These are phyloP conservation scores for Drosophila punjabiensis DNA, from an alignment of 1,140 invertebrate genomes.

Conservation along the genomic window DNA sequence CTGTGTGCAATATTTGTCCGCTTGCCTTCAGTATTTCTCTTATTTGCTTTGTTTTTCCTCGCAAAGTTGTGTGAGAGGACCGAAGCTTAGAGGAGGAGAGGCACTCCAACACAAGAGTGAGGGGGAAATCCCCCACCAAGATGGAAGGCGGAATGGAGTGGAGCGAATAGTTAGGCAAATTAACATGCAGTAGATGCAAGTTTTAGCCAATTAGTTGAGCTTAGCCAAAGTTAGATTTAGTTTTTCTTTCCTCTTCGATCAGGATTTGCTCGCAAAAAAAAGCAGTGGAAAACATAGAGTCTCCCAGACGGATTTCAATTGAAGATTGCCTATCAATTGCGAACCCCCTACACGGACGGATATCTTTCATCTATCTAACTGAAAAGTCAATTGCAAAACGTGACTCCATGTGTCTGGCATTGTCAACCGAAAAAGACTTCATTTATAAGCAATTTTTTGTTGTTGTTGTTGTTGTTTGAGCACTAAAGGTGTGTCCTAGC, in stretches of 20 bases:
- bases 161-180: slow-evolving; percentile 63
- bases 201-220: slow-evolving; percentile 78
- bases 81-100: not conserved
- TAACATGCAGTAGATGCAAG: slow-evolving; percentile 79
- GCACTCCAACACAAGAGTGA: not conserved
- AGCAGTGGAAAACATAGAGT: slow-evolving; percentile 4
- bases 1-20: slow-evolving; percentile 47
- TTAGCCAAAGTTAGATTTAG: slow-evolving; percentile 58
- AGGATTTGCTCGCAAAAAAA: slow-evolving; percentile 20
- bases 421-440: slow-evolving; percentile 58
- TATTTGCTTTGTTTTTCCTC: slow-evolving; percentile 70
- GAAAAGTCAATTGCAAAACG: slow-evolving; percentile 68
- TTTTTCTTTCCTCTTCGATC: slow-evolving; percentile 26
- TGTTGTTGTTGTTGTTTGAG: slow-evolving; percentile 3
- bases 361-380: slow-evolving; percentile 32
- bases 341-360: slow-evolving; percentile 9
- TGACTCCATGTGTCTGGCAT: slow-evolving; percentile 62
- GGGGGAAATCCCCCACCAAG: not conserved
- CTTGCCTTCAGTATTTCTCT: slow-evolving; percentile 41
- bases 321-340: slow-evolving; percentile 42
- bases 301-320: slow-evolving; percentile 44
- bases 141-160: slow-evolving; percentile 11
- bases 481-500: slow-evolving; percentile 65
- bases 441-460: slow-evolving; percentile 55
- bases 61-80: slow-evolving; percentile 32